phyloP scores from a whole-genome alignment of 2,113 vertebrate genomes.

The Baryphthengus martii region DNA sequence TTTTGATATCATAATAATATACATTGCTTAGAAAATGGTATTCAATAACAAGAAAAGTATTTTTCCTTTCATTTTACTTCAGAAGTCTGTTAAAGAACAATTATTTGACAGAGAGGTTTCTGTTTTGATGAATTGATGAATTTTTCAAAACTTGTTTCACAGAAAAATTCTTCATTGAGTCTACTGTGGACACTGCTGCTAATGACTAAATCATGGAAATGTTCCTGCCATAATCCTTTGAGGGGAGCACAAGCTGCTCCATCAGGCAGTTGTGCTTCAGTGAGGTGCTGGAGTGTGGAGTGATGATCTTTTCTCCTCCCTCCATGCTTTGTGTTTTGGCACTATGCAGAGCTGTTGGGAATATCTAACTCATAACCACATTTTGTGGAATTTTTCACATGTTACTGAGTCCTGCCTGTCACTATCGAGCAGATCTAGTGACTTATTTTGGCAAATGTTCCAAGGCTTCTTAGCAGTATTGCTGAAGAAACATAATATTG shows the following conservation, averaged over 20 bases:
- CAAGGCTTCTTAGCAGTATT: background rate
- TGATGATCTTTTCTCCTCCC: background rate
- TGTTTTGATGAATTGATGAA: background rate
- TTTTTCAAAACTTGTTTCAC: background rate
- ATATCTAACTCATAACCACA: background rate
- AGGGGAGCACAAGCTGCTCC: background rate
- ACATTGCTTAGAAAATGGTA: background rate
- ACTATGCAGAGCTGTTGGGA: background rate
- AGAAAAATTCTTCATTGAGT: background rate
- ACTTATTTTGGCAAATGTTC: background rate
- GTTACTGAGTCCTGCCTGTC: background rate
- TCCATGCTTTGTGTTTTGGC: background rate
- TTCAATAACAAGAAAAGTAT: background rate
- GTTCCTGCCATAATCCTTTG: background rate
- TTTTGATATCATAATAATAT: background rate
- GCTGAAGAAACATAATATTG: background rate
- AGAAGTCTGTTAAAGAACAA: background rate
- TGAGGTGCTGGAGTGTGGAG: background rate
- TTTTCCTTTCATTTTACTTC: background rate
- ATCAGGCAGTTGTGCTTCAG: accelerated
- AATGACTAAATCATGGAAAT: background rate
- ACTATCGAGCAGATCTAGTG: background rate
- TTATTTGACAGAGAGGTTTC: background rate
- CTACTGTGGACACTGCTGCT: background rate
- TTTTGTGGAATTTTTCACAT: background rate